Evolutionary conservation across 2,888 invertebrate genomes (phyloP), one percentile per base, ranked within the genome.

Genomic region (Cinara cedri): DNA sequence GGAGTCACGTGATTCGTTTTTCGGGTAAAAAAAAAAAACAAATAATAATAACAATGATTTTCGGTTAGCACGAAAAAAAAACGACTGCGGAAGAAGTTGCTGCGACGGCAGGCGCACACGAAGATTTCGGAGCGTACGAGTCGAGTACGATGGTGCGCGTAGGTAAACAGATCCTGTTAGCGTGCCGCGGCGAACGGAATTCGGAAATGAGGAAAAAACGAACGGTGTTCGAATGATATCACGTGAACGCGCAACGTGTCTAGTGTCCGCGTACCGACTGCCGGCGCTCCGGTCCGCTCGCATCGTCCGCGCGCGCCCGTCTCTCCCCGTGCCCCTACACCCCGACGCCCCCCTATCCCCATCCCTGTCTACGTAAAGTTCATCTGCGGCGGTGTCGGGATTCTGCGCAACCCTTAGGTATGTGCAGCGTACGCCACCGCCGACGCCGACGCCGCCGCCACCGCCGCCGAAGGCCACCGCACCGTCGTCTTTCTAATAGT

Each of bases 241-340:
- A 51, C 51, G 51, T 42, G 54, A 14, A n/a, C 14, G 46, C 57
- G 26, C 71, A 44, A 72, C 72, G 72, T 72, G 72, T 55, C 71
- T 34, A 42, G 55, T 54, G 71, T 46, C 19, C 72, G 72, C 60
- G 72, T 72, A 72, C 72, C 72, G 72, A 72, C 72, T 72, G 46
- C 72, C 72, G 72, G 46, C 60, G 46, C 57, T 46, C 42, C 55
- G 71, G 13, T 55, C 55, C 34, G 42, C 21, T 16, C n/a, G 42
- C n/a, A n/a, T 34, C 42, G 54, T 26, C 9, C 42, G 34, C 42
- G 44, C 55, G 21, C 42, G 13, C 26, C 26, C 51, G 62, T 42
- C 21, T 19, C 54, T 19, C 1, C 6, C 8, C 4, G 54, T 19
- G n/a, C n/a, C 19, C 54, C 8, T n/a, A 1, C 19, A 9, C 54